phyloP scores from a whole-genome alignment of 2,888 invertebrate species.

The Dinocampus coccinellae region DNA sequence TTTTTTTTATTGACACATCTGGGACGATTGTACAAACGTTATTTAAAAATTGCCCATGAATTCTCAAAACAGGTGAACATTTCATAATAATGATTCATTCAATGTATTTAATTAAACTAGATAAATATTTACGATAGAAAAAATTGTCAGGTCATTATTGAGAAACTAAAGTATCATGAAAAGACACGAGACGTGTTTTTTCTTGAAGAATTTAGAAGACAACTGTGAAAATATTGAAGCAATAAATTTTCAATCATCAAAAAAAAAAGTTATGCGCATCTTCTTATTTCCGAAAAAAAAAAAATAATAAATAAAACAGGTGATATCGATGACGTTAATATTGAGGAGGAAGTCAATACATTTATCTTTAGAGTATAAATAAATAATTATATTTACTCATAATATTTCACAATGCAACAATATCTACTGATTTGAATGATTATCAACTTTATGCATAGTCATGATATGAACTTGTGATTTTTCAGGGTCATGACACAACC shows the following conservation, averaged over 20 bases:
- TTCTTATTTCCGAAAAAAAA: conserved; percentile 39
- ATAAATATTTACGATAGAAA: not conserved
- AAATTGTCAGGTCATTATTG: conserved; percentile 39
- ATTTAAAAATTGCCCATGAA: conserved; percentile 34
- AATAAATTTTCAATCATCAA: not conserved
- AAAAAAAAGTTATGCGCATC: conserved; percentile 44
- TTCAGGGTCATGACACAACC: conserved; percentile 45
- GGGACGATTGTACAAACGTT: conserved; percentile 25
- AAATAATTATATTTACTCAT: not conserved
- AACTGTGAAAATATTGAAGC: not conserved
- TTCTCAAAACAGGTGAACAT: conserved; percentile 39
- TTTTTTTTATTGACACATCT: conserved; percentile 32
- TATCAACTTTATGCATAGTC: not conserved
- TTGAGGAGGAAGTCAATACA: conserved; percentile 45
- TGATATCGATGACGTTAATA: conserved; percentile 40
- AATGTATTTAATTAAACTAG: too few relatives aligned
- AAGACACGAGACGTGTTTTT: conserved; percentile 32
- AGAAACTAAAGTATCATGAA: conserved; percentile 41
- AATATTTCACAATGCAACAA: too few relatives aligned
- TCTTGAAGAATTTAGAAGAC: conserved; percentile 22
- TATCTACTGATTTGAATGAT: not conserved
- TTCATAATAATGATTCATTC: not conserved
- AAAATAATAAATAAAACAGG: too few relatives aligned
- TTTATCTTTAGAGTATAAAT: conserved; percentile 43
- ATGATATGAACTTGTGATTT: not conserved